phyloP scores from a whole-genome alignment of 2,797 vertebrate genomes.

The Anas capensis region DNA sequence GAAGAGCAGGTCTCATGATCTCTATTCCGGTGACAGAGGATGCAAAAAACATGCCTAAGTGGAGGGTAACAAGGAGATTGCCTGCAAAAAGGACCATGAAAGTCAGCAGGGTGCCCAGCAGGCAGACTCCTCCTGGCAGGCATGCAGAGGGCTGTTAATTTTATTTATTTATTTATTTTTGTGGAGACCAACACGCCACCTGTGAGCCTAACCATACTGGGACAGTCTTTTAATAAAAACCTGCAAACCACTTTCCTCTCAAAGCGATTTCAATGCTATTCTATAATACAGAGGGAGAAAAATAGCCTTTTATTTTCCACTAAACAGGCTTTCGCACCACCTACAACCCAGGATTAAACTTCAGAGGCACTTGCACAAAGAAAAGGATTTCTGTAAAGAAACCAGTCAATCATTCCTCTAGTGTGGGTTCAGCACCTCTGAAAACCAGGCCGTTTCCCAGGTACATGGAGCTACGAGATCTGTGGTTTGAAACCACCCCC shows the following conservation, averaged over 20 bases:
- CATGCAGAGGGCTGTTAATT: neutral
- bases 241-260: neutral
- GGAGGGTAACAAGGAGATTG: neutral
- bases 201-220: neutral
- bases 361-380: conserved; percentile 46
- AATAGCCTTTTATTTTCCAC: conserved; percentile 14
- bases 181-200: neutral
- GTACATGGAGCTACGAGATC: conserved; percentile 45
- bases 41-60: neutral
- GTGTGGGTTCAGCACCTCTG: conserved; percentile 68
- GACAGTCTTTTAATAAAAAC: neutral
- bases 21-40: neutral
- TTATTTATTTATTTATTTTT: too few species aligned
- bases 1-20: neutral
- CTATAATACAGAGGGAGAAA: conserved; percentile 32
- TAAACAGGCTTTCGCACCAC: conserved; percentile 67
- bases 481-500: conserved; percentile 54
- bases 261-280: conserved; percentile 27
- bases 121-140: neutral
- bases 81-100: neutral
- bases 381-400: conserved; percentile 59
- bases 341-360: conserved; percentile 63
- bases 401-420: conserved; percentile 59
- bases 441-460: conserved; percentile 62
- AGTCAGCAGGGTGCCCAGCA: neutral